Base-by-base conservation (phyloP, 35 echinoderm and acorn worm genomes). In the Amphiura filiformis region DNA sequence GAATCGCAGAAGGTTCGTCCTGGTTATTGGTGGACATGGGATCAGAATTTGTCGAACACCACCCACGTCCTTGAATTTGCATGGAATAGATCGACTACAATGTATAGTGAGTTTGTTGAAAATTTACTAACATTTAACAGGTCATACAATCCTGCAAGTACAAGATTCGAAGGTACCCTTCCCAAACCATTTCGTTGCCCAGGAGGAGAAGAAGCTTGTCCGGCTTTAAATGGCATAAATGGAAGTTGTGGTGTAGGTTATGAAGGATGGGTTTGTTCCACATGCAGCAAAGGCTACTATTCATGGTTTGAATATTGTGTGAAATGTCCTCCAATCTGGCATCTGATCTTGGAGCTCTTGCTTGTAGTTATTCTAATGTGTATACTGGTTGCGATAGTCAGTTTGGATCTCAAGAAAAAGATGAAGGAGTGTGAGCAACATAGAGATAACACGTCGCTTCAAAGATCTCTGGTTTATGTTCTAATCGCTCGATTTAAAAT, bases 21-120 rank as follows among this genome's bases (percentile, higher is more conserved):
- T 35, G 90, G 79, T 23, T 91, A 80, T 76, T 91, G 82, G 82
- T 84, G 82, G 82, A 84, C 36, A n/a, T n/a, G n/a, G n/a, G n/a
- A n/a, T n/a, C n/a, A n/a, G n/a, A n/a, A n/a, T n/a, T n/a, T n/a
- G n/a, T n/a, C n/a, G n/a, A n/a, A n/a, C n/a, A n/a, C n/a, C n/a
- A n/a, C n/a, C n/a, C n/a, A n/a, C n/a, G n/a, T n/a, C n/a, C n/a
- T n/a, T n/a, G n/a, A n/a, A n/a, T n/a, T n/a, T n/a, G n/a, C n/a
- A n/a, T n/a, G n/a, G n/a, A 2, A 2, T 2, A 47, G 30, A 32
- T 12, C 23, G 41, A 28, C 23, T 28, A 23, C 38, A 40, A 39
- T 41, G 32, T 35, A 22, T 26, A 13, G 31, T 32, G 12, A 86
- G 37, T 12, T 91, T 86, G 37, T 37, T 81, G 23, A 2, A 23